Evolutionary conservation across 2,113 vertebrate genomes (phyloP), one percentile per base, ranked within the genome.

Genomic region (Caretta caretta): DNA sequence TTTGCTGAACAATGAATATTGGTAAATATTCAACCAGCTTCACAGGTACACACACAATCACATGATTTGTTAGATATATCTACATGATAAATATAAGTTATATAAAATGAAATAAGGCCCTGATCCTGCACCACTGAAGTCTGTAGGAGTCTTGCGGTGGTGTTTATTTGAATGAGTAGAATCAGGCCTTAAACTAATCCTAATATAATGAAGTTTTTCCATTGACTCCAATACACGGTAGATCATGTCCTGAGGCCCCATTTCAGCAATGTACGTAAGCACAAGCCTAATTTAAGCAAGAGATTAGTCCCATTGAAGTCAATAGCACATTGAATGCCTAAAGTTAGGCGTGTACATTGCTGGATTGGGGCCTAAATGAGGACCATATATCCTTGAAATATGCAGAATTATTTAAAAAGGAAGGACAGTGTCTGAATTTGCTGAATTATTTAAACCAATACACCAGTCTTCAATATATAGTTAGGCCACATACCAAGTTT

Each of bases 351-450:
- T 22, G 48, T 69, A 59, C 12, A 56, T 62, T 5, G 25, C 0
- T 2, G 80, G 22, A 49, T 2, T 1, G 48, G 27, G 4, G 72
- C 85, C 35, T 38, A 62, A 42, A 17, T 51, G 29, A 86, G 89
- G 88, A 65, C 10, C 72, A 75, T 22, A 75, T 11, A 22, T 24
- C 72, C 72, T 46, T 78, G 91, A 54, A 92, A 38, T 2, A 19
- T 6, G 0, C 0, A 1, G 50, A 83, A 49, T 42, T 25, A 17
- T 11, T 72, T 3, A 48, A 84, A 48, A 48, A 22, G 12, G 48
- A 62, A 65, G 48, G 49, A 14, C 1, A 91, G 11, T 16, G 22
- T 50, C 51, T 82, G 78, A 75, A 8, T 3, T 35, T 86, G 72
- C 62, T 59, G 83, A 27, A 49, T 5, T 31, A 8, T n/a, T 83